Evolutionary conservation across 2,888 invertebrate species (phyloP).

Genomic region (Sclerodermus sp.): DNA sequence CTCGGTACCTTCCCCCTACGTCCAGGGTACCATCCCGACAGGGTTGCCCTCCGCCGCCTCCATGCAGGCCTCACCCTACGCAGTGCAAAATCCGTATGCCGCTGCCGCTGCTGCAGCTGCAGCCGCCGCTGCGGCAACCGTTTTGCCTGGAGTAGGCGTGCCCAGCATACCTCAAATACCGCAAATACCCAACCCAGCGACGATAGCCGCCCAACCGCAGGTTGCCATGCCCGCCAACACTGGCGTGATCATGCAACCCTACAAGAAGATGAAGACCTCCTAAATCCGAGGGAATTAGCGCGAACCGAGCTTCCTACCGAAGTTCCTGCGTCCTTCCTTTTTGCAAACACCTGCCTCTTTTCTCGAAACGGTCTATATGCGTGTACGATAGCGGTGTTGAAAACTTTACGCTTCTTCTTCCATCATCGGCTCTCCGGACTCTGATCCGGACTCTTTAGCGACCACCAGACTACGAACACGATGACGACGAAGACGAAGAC

Average conservation of each 20-base stretch:
- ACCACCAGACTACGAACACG: no score
- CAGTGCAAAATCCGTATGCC: constrained; percentile 50
- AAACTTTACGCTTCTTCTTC: no score
- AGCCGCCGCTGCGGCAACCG: constrained; percentile 46
- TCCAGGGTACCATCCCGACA: constrained; percentile 42
- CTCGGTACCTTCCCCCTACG: constrained; percentile 36
- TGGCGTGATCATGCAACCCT: constrained; percentile 72
- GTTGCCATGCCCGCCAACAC: constrained; percentile 56
- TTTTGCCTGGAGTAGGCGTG: constrained; percentile 56
- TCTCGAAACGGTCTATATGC: no score
- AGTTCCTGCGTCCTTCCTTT: no score
- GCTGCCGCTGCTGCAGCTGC: constrained; percentile 56
- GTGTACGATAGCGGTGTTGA: no score
- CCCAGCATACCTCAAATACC: constrained; percentile 55
- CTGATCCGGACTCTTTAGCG: no score
- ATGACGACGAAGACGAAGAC: no score
- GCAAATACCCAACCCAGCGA: constrained; percentile 48
- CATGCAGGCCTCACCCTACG: constrained; percentile 43
- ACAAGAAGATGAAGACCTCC: constrained; percentile 89
- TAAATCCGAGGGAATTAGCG: constrained; percentile 53
- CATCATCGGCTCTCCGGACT: no score
- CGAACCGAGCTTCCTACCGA: not conserved
- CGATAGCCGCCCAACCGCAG: constrained; percentile 57
- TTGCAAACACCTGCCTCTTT: no score
- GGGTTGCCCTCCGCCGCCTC: constrained; percentile 36